Conservation (phyloP, 2,797 vertebrate species). For the Neostethus bicornis region DNA sequence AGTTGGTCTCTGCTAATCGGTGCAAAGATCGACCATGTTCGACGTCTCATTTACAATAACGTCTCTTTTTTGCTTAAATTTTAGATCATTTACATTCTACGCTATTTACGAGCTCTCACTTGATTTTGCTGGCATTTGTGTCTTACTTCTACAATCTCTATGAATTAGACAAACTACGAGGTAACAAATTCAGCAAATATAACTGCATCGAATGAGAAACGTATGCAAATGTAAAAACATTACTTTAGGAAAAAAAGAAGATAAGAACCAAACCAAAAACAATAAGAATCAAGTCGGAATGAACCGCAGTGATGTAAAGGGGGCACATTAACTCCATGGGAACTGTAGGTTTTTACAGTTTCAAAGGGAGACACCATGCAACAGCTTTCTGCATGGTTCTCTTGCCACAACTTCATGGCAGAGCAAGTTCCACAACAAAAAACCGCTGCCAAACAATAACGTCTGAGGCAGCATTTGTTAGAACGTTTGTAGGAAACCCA, state of each 20-base stretch:
- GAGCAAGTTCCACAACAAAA: conserved; percentile 24
- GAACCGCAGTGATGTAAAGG: neutral
- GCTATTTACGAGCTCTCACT: neutral
- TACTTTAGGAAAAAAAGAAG: no score
- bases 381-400: conserved; percentile 40
- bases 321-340: conserved; percentile 13
- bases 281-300: neutral
- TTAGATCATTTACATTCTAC: neutral
- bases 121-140: neutral
- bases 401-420: conserved; percentile 25
- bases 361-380: conserved; percentile 42
- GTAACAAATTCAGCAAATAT: neutral
- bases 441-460: conserved; percentile 26
- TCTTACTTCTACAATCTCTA: conserved; percentile 1
- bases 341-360: conserved; percentile 36
- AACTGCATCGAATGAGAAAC: neutral
- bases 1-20: no score
- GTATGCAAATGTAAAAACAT: no score
- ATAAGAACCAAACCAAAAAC: neutral
- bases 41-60: neutral
- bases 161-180: neutral
- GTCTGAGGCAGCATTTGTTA: conserved; percentile 5
- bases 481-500: conserved; percentile 13
- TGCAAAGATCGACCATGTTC: neutral
- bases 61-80: neutral